Percentiles rank a stretch among this genome's conserved stretches.
Conservation (phyloP, 2,888 invertebrate genomes). For the Callosobruchus maculatus region DNA sequence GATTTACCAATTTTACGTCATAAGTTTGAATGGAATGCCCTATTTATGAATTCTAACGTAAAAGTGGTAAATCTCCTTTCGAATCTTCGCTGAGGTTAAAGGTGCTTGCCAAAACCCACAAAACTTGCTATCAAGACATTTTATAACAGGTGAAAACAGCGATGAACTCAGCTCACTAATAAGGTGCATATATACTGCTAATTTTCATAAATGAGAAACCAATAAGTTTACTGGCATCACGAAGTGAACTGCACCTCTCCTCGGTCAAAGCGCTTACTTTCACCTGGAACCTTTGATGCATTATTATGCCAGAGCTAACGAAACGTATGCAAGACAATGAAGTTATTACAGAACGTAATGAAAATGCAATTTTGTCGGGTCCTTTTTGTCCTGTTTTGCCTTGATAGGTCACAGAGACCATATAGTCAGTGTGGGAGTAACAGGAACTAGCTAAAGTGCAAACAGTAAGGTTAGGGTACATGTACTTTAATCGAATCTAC, state of each 20-base stretch:
- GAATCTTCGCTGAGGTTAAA: neutral
- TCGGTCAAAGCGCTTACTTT: slow-evolving; percentile 13
- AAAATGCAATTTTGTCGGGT: neutral
- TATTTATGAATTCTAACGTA: too few species aligned
- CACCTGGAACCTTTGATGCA: neutral
- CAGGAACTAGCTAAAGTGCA: too few species aligned
- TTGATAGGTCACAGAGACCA: too few species aligned
- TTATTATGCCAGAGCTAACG: neutral
- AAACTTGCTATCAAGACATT: neutral
- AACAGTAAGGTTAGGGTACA: too few species aligned
- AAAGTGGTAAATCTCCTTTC: too few species aligned
- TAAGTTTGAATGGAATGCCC: too few species aligned
- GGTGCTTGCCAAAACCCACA: neutral
- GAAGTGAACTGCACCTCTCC: slow-evolving; percentile 18
- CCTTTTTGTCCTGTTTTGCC: too few species aligned
- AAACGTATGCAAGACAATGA: neutral
- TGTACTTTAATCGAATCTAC: too few species aligned
- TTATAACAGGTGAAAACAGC: neutral
- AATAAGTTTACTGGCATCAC: neutral
- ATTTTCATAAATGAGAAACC: neutral
- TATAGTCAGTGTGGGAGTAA: too few species aligned
- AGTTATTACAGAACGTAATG: neutral
- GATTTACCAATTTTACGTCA: too few species aligned
- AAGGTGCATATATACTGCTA: neutral
- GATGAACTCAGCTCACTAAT: neutral